phyloP scores from a whole-genome alignment of 2,113 vertebrate species.

The Cyanistes caeruleus region DNA sequence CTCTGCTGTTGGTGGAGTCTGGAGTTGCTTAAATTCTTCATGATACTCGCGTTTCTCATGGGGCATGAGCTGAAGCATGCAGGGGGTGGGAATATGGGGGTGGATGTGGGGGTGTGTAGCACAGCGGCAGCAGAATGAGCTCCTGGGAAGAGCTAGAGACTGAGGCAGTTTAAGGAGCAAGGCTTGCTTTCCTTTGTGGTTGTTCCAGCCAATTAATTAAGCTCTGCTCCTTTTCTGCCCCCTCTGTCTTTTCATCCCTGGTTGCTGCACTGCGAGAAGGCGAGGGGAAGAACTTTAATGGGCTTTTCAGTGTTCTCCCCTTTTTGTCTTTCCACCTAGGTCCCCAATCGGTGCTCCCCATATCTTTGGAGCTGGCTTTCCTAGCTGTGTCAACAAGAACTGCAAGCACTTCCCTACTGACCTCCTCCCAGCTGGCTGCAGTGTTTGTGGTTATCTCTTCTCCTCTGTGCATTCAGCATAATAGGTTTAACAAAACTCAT shows the following conservation, averaged over 20 bases:
- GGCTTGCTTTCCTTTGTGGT: not conserved
- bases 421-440: not conserved
- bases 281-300: not conserved
- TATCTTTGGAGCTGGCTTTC: not conserved
- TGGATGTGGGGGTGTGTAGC: not conserved
- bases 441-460: not conserved
- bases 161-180: fast-evolving
- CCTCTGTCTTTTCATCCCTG: not conserved
- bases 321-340: not conserved
- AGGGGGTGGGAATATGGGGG: fast-evolving
- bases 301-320: not conserved
- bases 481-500: not conserved
- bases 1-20: not conserved
- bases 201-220: not conserved
- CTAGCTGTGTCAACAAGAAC: not conserved
- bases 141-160: not conserved
- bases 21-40: not conserved
- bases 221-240: not conserved
- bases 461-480: not conserved
- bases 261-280: not conserved
- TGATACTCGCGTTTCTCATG: not conserved
- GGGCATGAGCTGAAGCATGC: not conserved
- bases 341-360: fast-evolving
- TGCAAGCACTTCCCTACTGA: not conserved
- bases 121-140: not conserved